These are phyloP conservation scores for Apamea crenata DNA, from an alignment of 2,888 invertebrate species.

Conservation along the genomic window DNA sequence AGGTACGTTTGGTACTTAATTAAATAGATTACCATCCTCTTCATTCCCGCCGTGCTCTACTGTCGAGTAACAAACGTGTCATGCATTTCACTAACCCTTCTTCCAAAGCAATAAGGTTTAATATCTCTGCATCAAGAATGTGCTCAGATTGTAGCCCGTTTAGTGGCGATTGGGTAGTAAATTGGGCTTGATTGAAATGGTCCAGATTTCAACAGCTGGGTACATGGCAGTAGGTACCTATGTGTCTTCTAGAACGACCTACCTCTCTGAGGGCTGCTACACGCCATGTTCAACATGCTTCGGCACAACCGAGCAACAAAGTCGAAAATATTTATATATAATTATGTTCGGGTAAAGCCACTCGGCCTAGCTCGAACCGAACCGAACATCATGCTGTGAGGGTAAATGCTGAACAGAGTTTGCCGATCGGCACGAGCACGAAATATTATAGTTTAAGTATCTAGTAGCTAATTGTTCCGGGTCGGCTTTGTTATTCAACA, in stretches of 20 bases:
- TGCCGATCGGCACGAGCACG: not conserved
- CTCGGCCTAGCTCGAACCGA: not conserved
- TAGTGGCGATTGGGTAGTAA: slow-evolving; percentile 70
- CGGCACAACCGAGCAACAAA: not conserved
- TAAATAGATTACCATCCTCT: slow-evolving; percentile 44
- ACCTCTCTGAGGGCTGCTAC: slow-evolving; percentile 5
- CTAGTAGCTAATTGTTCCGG: too few relatives aligned
- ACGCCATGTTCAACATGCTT: not conserved
- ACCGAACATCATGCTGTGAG: not conserved
- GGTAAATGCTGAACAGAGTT: not conserved
- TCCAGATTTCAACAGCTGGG: slow-evolving; percentile 76
- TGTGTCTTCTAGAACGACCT: slow-evolving; percentile 51
- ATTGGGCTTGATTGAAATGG: slow-evolving; percentile 82
- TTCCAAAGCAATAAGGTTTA: slow-evolving; percentile 17
- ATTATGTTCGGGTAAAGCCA: not conserved
- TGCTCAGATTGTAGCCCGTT: slow-evolving; percentile 37
- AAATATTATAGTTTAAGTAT: too few relatives aligned
- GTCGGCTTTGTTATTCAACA: not conserved
- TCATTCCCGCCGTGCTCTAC: slow-evolving; percentile 40
- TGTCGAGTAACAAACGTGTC: slow-evolving; percentile 12
- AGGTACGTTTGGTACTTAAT: slow-evolving; percentile 37
- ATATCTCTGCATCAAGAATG: slow-evolving; percentile 8
- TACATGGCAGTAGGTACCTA: slow-evolving; percentile 11
- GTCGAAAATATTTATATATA: not conserved
- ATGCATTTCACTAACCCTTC: slow-evolving; percentile 32